Evolutionary conservation across 2,113 vertebrate species (phyloP).

Genomic region (Gymnorhina tibicen): DNA sequence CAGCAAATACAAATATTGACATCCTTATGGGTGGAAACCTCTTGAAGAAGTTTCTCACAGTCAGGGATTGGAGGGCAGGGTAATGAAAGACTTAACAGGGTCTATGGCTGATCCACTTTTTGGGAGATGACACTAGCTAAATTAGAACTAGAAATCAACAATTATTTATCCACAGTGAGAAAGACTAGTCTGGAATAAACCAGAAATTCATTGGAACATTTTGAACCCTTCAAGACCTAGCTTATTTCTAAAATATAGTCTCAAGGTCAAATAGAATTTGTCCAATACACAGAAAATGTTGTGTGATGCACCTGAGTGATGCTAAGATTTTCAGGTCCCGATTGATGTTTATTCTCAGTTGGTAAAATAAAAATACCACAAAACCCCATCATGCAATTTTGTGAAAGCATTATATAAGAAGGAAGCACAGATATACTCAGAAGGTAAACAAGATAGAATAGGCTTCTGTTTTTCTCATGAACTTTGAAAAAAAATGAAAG

Average conservation of each 20-base stretch:
- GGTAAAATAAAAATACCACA: background rate
- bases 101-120: background rate
- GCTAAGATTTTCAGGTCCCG: background rate
- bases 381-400: background rate
- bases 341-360: background rate
- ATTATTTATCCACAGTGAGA: background rate
- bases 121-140: background rate
- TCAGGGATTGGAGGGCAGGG: accelerated
- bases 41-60: background rate
- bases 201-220: background rate
- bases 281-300: background rate
- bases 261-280: background rate
- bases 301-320: background rate
- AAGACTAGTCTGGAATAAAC: background rate
- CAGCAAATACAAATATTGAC: background rate
- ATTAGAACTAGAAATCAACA: background rate
- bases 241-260: background rate
- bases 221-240: background rate
- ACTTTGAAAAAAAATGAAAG: background rate
- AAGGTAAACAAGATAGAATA: background rate
- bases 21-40: background rate
- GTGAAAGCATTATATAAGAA: background rate
- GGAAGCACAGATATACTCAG: background rate
- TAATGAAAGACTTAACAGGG: background rate
- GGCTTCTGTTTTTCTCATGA: background rate